A percentile compares a stretch with the other conserved stretches of the same genome.
Conservation (phyloP, 1,140 invertebrate genomes). For the Chelonus insularis region DNA sequence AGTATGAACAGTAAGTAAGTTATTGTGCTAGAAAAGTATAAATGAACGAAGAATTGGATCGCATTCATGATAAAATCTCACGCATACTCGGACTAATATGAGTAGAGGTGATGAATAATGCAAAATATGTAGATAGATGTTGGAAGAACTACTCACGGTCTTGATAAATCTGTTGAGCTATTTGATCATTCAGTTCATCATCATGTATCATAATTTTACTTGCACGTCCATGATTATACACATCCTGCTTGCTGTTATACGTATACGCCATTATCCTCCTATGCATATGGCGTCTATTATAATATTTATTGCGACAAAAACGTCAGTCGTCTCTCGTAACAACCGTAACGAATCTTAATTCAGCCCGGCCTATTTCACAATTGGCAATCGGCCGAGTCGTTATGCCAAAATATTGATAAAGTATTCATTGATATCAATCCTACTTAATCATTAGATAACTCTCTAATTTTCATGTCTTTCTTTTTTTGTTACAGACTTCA, state of each 20-base stretch:
- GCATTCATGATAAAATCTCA: too few relatives aligned
- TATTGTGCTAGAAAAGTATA: too few relatives aligned
- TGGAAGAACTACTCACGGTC: background rate
- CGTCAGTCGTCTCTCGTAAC: background rate
- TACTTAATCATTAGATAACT: background rate
- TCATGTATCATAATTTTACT: background rate
- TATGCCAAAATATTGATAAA: background rate
- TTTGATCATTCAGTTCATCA: background rate
- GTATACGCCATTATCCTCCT: too few relatives aligned
- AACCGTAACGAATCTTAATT: conserved; percentile 29
- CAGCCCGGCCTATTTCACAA: conserved; percentile 35
- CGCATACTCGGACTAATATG: too few relatives aligned
- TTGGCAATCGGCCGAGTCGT: conserved; percentile 37
- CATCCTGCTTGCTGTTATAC: too few relatives aligned
- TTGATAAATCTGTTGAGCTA: background rate
- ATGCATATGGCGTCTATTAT: too few relatives aligned
- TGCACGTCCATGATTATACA: background rate
- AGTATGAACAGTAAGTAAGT: too few relatives aligned
- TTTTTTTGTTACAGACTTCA: background rate
- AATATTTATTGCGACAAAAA: background rate
- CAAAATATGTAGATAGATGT: background rate
- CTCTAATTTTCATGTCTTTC: background rate
- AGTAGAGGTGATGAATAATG: background rate
- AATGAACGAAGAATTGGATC: too few relatives aligned
- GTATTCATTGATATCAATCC: background rate